Evolutionary conservation across 2,113 vertebrate genomes (phyloP).

Genomic region (Tichodroma muraria): DNA sequence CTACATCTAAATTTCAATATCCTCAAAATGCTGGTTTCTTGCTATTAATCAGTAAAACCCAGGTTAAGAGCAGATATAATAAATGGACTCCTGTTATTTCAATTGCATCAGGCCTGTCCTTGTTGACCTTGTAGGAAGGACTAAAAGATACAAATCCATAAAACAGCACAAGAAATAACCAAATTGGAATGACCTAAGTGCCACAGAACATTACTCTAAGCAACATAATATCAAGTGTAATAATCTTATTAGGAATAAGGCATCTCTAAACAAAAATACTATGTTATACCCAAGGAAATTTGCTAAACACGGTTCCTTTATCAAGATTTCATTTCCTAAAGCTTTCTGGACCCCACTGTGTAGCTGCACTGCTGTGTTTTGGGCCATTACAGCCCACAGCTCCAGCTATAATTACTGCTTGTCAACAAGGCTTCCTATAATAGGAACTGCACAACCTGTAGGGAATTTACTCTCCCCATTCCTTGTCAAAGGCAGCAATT

Average conservation of each 20-base stretch:
- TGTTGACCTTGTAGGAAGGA: background rate
- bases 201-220: background rate
- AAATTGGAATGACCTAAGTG: background rate
- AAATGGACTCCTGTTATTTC: background rate
- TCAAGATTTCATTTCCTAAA: background rate
- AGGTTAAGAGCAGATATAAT: background rate
- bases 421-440: background rate
- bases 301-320: background rate
- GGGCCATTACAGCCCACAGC: background rate
- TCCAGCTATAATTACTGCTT: constrained; percentile 18
- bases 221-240: background rate
- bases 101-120: background rate
- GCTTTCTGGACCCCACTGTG: background rate
- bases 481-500: constrained; percentile 23
- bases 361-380: background rate
- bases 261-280: background rate
- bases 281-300: background rate
- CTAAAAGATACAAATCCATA: background rate
- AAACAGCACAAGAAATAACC: background rate
- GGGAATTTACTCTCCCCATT: constrained; percentile 19
- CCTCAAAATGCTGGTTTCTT: background rate
- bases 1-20: background rate
- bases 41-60: background rate
- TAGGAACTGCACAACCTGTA: background rate
- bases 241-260: background rate